Base-by-base conservation (phyloP, 92 coral and sea anemone genomes). In the Actinernus sp. region DNA sequence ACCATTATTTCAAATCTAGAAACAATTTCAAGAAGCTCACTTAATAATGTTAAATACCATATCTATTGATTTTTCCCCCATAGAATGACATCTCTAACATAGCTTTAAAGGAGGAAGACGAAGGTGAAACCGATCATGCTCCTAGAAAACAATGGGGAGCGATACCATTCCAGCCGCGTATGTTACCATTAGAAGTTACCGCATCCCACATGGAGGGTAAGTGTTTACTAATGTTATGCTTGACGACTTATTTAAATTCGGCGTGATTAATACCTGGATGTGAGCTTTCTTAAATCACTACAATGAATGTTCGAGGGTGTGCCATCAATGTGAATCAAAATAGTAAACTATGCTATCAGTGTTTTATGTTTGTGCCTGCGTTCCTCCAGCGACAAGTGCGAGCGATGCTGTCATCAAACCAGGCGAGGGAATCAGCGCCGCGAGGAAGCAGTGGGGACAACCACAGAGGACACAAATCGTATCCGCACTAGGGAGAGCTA, bases 181-280 rank as follows among this genome's bases (percentile, higher is more conserved):
- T 81, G 65, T 63, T 95, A 43, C 97, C 97, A 26, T 58, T 95
- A 55, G 99, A 95, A 58, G 92, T 69, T 21, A 95, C 99, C 11
- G 88, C 99, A 1, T 95, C 99, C 12, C 96, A 93, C 11, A 95
- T 95, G 99, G 99, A 95, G 81, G 99, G 99, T 95, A 65, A 26
- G n/a, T n/a, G n/a, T n/a, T n/a, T n/a, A n/a, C n/a, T n/a, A n/a
- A n/a, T n/a, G n/a, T n/a, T n/a, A n/a, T n/a, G n/a, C n/a, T n/a
- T n/a, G n/a, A n/a, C n/a, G n/a, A n/a, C n/a, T n/a, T n/a, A n/a
- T n/a, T n/a, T n/a, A n/a, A n/a, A n/a, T n/a, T n/a, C n/a, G n/a
- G n/a, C n/a, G n/a, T n/a, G n/a, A n/a, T n/a, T n/a, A n/a, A n/a
- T n/a, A n/a, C n/a, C n/a, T n/a, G n/a, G n/a, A n/a, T n/a, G n/a